Conservation (phyloP, 2,797 vertebrate species). For the Serranus cabrilla region DNA sequence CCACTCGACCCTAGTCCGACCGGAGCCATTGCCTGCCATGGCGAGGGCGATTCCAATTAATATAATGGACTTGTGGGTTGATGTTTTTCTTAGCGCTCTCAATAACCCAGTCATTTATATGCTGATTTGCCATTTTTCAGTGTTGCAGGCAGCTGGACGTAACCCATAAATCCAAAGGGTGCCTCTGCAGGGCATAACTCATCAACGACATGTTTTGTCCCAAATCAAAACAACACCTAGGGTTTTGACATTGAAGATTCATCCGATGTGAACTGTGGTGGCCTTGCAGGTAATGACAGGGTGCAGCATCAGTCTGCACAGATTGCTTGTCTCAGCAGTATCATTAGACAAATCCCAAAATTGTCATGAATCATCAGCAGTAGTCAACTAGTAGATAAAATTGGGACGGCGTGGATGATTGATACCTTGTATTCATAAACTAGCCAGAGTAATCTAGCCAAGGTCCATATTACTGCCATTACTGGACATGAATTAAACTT, state of each 20-base stretch:
- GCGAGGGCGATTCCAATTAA: constrained; percentile 82
- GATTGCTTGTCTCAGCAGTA: constrained; percentile 74
- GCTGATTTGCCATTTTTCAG: constrained; percentile 82
- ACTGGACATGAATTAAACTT: constrained; percentile 40
- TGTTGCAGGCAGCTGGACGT: constrained; percentile 61
- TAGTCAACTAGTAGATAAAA: constrained; percentile 59
- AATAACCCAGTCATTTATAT: constrained; percentile 83
- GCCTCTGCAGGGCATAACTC: constrained; percentile 67
- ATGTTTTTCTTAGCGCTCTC: constrained; percentile 76
- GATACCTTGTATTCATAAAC: constrained; percentile 62
- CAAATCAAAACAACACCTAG: constrained; percentile 74
- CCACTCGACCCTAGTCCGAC: constrained; percentile 56
- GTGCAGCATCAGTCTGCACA: constrained; percentile 54
- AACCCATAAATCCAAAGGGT: constrained; percentile 74
- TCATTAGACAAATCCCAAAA: constrained; percentile 77
- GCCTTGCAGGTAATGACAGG: constrained; percentile 67
- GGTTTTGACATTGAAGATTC: constrained; percentile 77
- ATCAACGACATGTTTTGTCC: constrained; percentile 75
- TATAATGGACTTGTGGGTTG: constrained; percentile 84
- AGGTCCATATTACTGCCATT: constrained; percentile 46
- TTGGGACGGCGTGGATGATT: constrained; percentile 51
- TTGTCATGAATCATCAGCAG: constrained; percentile 72
- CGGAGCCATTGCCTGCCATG: constrained; percentile 60
- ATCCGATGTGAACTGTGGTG: constrained; percentile 52
- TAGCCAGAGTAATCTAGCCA: constrained; percentile 47